A percentile compares a stretch with the other conserved stretches of the same genome.
Conservation (phyloP, 2,888 invertebrate genomes). For the Sialis lutaria region DNA sequence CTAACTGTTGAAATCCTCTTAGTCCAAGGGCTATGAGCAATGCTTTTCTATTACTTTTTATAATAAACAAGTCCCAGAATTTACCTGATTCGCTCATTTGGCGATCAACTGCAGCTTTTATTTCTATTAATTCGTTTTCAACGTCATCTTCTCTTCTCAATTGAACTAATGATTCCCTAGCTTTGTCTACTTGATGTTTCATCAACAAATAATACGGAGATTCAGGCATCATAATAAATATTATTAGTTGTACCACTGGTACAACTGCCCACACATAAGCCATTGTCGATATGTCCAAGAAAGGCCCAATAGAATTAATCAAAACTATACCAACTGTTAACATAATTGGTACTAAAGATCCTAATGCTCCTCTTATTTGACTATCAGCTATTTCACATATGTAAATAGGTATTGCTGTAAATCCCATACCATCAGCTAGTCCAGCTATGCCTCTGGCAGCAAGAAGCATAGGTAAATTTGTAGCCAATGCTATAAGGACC, state of each 20-base stretch:
- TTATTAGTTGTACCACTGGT: constrained; percentile 8
- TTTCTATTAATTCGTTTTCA: constrained; percentile 1
- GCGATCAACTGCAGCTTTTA: constrained; percentile 2
- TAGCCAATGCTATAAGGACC: constrained; percentile 41
- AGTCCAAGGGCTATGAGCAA: constrained; percentile 1
- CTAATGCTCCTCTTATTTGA: constrained; percentile 10
- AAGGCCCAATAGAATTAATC: constrained; percentile 10
- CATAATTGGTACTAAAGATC: constrained; percentile 9
- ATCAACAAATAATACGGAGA: constrained; percentile 11
- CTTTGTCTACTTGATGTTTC: background rate
- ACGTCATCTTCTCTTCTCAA: constrained; percentile 3
- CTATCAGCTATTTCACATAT: constrained; percentile 11
- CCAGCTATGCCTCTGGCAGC: constrained; percentile 18
- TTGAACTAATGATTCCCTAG: constrained; percentile 1
- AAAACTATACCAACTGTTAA: constrained; percentile 4
- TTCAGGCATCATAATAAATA: constrained; percentile 10
- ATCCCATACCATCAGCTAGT: constrained; percentile 9
- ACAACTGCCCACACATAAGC: constrained; percentile 8
- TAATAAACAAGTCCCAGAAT: constrained; percentile 4
- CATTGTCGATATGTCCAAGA: constrained; percentile 6
- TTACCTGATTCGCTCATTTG: constrained; percentile 3
- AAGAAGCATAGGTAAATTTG: constrained; percentile 36
- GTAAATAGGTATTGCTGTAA: constrained; percentile 11
- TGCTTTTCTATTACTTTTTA: constrained; percentile 5
- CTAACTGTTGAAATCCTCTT: constrained; percentile 2